These are phyloP conservation scores for Panurus biarmicus DNA, from an alignment of 2,113 vertebrate species.

Conservation along the genomic window DNA sequence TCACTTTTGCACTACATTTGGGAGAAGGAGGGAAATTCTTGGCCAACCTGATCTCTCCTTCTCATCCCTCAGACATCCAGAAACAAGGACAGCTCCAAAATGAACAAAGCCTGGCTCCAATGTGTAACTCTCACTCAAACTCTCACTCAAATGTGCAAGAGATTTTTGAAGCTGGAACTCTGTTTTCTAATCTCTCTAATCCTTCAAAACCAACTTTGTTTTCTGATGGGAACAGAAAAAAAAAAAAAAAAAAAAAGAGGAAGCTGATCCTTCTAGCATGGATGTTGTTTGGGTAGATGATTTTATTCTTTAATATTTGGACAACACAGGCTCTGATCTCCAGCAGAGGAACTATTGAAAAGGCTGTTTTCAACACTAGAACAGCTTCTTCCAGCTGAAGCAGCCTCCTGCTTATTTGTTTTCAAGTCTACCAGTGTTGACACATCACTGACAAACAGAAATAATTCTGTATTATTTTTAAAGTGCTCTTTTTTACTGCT, in stretches of 20 bases:
- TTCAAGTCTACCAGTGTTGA: background rate
- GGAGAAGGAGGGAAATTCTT: background rate
- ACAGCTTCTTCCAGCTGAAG: background rate
- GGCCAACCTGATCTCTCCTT: background rate
- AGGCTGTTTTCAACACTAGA: background rate
- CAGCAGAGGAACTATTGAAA: background rate
- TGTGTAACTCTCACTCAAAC: background rate
- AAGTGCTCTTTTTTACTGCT: background rate
- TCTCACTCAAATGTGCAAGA: rapidly evolving
- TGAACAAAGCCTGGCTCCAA: background rate
- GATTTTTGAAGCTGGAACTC: background rate
- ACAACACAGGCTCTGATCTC: background rate
- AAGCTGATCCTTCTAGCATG: background rate
- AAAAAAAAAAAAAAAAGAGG: background rate
- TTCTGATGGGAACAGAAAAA: background rate
- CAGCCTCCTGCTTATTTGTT: background rate
- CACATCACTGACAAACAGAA: background rate
- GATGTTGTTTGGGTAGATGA: background rate
- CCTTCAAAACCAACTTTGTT: background rate
- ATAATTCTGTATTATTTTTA: background rate
- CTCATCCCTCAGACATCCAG: background rate
- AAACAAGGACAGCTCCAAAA: background rate
- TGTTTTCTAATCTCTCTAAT: background rate
- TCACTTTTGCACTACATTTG: background rate
- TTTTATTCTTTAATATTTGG: background rate